phyloP scores from a whole-genome alignment of 1,140 invertebrate genomes.

The Pissodes strobi region DNA sequence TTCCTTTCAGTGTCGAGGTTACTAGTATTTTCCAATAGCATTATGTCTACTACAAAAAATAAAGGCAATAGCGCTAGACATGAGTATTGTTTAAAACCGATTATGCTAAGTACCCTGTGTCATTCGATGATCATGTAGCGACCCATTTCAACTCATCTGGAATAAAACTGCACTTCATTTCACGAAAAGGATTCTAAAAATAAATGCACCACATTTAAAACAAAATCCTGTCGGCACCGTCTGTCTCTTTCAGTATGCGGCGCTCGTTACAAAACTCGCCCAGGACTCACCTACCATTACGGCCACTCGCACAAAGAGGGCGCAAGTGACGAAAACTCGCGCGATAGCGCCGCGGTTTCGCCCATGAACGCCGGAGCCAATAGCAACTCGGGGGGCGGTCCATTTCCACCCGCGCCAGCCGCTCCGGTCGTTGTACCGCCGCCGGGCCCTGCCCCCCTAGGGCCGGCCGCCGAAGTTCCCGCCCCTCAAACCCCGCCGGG shows the following conservation, averaged over 20 bases:
- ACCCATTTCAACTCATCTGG: not conserved
- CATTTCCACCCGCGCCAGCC: conserved; percentile 33
- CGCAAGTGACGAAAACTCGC: conserved; percentile 57
- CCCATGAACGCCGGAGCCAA: conserved; percentile 52
- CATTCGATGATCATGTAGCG: too few species aligned
- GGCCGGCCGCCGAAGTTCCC: conserved; percentile 20
- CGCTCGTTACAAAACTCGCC: conserved; percentile 95
- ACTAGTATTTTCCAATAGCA: too few species aligned
- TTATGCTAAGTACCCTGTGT: too few species aligned
- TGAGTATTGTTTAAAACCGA: too few species aligned
- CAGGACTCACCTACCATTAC: conserved; percentile 96
- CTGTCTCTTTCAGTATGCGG: conserved; percentile 80
- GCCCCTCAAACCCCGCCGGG: conserved; percentile 28
- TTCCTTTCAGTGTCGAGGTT: too few species aligned
- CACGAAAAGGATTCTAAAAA: not conserved
- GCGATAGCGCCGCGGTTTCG: conserved; percentile 55
- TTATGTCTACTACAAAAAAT: too few species aligned
- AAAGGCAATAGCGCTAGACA: too few species aligned
- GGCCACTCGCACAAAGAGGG: conserved; percentile 90
- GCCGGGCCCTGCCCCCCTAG: conserved; percentile 35
- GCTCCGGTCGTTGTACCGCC: not conserved
- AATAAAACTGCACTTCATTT: not conserved
- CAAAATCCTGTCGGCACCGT: conserved; percentile 7
- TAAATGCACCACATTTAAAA: not conserved
- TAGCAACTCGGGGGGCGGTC: conserved; percentile 47